These are phyloP conservation scores for Junonia oenone DNA, from an alignment of 2,888 invertebrate species.

Conservation along the genomic window DNA sequence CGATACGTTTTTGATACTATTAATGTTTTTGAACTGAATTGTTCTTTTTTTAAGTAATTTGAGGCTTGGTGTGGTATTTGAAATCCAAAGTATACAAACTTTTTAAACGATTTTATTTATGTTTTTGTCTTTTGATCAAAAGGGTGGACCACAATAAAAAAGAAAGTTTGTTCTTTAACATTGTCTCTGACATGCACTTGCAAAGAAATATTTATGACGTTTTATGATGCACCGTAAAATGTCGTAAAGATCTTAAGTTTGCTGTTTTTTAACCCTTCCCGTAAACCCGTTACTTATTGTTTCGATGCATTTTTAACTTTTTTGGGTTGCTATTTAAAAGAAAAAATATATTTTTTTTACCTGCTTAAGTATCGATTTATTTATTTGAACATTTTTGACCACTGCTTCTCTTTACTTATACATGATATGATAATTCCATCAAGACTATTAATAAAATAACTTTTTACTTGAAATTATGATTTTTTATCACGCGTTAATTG, in stretches of 20 bases:
- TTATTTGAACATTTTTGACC: background rate
- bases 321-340: slow-evolving; percentile 8
- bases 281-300: slow-evolving; percentile 9
- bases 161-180: slow-evolving; percentile 2
- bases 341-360: background rate
- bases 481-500: too few relatives aligned
- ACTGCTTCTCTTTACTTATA: too few relatives aligned
- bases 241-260: background rate
- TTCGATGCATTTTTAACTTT: slow-evolving; percentile 4
- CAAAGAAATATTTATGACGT: background rate
- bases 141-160: background rate
- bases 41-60: too few relatives aligned
- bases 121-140: background rate
- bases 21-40: background rate
- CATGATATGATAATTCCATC: too few relatives aligned
- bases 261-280: slow-evolving; percentile 15
- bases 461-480: too few relatives aligned
- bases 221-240: slow-evolving; percentile 1
- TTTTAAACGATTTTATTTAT: background rate
- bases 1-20: slow-evolving; percentile 40
- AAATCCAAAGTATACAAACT: too few relatives aligned
- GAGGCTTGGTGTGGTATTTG: too few relatives aligned
- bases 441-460: too few relatives aligned
- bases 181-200: background rate
- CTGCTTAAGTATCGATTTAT: background rate